Evolutionary conservation across 2,113 vertebrate genomes (phyloP), one percentile per base, ranked within the genome.

Genomic region (Eptesicus fuscus): DNA sequence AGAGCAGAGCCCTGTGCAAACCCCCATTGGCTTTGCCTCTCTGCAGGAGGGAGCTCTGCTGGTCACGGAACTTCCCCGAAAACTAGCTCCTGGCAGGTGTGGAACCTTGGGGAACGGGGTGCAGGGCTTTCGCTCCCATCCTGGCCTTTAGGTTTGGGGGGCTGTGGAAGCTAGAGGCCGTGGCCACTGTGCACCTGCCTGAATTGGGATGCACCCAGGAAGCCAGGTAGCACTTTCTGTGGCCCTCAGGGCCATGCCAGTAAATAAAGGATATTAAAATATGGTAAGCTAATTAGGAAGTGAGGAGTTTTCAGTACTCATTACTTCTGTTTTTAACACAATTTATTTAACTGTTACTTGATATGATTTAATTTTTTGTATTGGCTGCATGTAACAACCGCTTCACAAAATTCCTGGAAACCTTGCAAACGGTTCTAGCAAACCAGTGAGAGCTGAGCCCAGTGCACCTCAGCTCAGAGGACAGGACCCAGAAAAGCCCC

Each of bases 11-110:
- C 0, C 65, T 10, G 28, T 6, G 44, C 63, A 40, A 9, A 1
- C 1, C 10, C 9, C 7, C 53, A 47, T 3, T 1, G 20, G 32
- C 9, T 0, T 11, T 0, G 16, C 9, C 42, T 18, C 3, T 51
- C 70, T 4, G 44, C 1, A 32, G 22, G 23, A 28, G 2, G 49
- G 42, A 90, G 91, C 32, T 1, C 9, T 16, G 69, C 73, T 9
- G 44, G 30, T 25, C 25, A 3, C 4, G 59, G 59, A n/a, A 37
- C 49, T 14, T 12, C 16, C 37, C 0, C 0, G 11, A 28, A 73
- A 9, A 7, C 51, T 1, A 8, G 23, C 5, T 53, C 37, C 1
- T 1, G 32, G 37, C 69, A 44, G 28, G 23, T 28, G 51, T 10
- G 9, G 63, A 14, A 4, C 23, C 2, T 18, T 25, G 10, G 37